Conservation (phyloP, 2,888 invertebrate species). For the Epistrophe grossulariae region DNA sequence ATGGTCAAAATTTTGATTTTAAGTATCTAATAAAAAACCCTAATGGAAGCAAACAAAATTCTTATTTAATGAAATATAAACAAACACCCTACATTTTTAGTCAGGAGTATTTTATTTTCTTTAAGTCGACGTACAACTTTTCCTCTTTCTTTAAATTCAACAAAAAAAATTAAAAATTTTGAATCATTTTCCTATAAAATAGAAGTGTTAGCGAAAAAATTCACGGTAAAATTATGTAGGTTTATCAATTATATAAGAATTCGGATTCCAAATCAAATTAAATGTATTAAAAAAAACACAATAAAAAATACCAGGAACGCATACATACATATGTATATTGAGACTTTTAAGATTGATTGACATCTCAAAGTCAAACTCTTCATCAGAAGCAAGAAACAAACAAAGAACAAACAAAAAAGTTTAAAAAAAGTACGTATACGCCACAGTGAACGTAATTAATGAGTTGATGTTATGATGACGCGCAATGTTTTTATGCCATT, state of each 20-base stretch:
- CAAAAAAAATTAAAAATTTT: too few relatives aligned
- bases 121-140: too few relatives aligned
- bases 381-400: not conserved
- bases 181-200: too few relatives aligned
- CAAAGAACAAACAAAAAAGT: not conserved
- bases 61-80: too few relatives aligned
- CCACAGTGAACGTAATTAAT: constrained; percentile 50
- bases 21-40: too few relatives aligned
- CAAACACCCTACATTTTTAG: too few relatives aligned
- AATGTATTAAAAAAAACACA: not conserved
- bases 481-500: constrained; percentile 23
- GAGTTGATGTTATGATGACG: constrained; percentile 33
- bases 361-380: constrained; percentile 10
- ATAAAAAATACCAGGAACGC: constrained; percentile 76
- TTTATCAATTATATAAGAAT: not conserved
- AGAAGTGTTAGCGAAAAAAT: too few relatives aligned
- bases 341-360: constrained; percentile 21
- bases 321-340: not conserved
- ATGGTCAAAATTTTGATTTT: too few relatives aligned
- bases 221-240: not conserved
- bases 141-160: too few relatives aligned
- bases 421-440: constrained; percentile 40
- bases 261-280: not conserved
- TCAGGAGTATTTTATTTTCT: too few relatives aligned
- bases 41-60: too few relatives aligned